Evolutionary conservation across 1,140 invertebrate genomes (phyloP), one percentile per base, ranked within the genome.

Genomic region (Sitophilus oryzae): DNA sequence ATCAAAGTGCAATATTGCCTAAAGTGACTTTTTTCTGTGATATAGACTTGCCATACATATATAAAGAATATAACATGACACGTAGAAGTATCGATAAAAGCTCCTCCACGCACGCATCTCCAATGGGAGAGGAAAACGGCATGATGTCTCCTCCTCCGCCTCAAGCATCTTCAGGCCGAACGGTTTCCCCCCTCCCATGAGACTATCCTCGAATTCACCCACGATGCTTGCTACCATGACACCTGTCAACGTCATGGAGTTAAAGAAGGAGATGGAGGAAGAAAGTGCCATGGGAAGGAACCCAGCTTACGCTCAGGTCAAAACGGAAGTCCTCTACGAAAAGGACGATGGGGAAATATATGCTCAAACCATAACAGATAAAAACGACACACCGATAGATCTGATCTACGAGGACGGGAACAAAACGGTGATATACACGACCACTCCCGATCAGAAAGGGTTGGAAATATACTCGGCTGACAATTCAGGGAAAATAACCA

Each of bases 361-460:
- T 72, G 73, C 76, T 63, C 75, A 81, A 49, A 75, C 73, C 46
- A 79, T 81, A 60, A 74, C 79, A n/a, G 79, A 81, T 25, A 82
- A 71, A 74, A 67, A 83, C 65, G 75, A 84, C 72, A 81, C 82
- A 34, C 83, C 82, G 54, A 86, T 88, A 62, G 86, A 88, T 72
- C 71, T 88, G 48, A 88, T 88, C 61, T 88, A 88, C 70, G 85
- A 87, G 65, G 86, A 88, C 60, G 86, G 85, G 20, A 86, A 86
- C 65, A 86, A 88, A 66, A 88, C 85, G 0, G 84, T 88, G 18
- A 87, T 87, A 66, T 88, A 88, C 62, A 88, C 86, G 11, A 86
- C 85, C 34, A 80, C 82, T 0, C 47, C 71, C 16, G 75, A 77
- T 52, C 74, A 74, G 59, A 71, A 76, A 69, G 69, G 73, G 23